Evolutionary conservation across 2,113 vertebrate genomes (phyloP), one percentile per base, ranked within the genome.

Genomic region (Cariama cristata): DNA sequence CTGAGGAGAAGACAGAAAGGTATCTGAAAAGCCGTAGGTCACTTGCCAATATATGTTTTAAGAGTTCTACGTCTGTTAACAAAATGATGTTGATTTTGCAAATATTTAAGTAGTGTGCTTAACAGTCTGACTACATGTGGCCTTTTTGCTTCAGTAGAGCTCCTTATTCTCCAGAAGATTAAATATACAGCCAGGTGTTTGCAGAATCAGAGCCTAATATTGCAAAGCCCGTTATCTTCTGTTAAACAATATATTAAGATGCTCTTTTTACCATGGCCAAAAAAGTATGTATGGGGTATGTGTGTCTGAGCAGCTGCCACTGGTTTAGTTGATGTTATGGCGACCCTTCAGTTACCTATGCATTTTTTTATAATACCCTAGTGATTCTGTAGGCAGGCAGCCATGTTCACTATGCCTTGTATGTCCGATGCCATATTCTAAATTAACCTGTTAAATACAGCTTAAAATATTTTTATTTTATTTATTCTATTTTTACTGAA

Each of bases 401-500:
- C 98, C 98, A 64, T 97, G 96, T 96, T 97, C 97, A 97, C 97
- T 91, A 97, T 97, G 98, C 98, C 98, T 98, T 98, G 98, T 98
- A 98, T 98, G 98, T 99, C 98, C 97, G 93, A 93, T 96, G 98
- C 95, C 94, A 96, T 98, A 97, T 98, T 98, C 97, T 97, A 94
- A 98, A 97, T 97, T 98, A 97, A 97, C 96, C 95, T 98, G 97
- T 98, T 98, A 99, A 98, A 98, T 98, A 98, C 98, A 98, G 97
- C 98, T 98, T 98, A 98, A 98, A 98, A 98, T 98, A 99, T 99
- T 99, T 99, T 99, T 99, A 99, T 99, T 99, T 99, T 99, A 99
- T 99, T 99, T 99, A 99, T 99, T 99, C 98, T 99, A 99, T 99
- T 99, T 99, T 99, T 99, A 99, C 99, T 98, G 98, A 99, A 99